Evolutionary conservation across 2,113 vertebrate species (phyloP).

Genomic region (Scomber japonicus): DNA sequence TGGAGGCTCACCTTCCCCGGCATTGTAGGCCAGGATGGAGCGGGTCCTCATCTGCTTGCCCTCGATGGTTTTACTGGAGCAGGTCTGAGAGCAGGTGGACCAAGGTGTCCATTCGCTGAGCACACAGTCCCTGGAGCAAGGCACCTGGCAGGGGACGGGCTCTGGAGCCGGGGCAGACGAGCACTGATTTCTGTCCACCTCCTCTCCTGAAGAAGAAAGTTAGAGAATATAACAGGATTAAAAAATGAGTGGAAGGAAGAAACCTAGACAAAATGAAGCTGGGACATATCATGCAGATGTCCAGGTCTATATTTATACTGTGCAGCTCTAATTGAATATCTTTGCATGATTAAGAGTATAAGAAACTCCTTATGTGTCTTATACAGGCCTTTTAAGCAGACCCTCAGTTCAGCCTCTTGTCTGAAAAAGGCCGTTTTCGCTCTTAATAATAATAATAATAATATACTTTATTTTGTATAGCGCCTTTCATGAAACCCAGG

Average conservation of each 20-base stretch:
- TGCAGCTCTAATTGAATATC: no score
- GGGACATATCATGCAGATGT: no score
- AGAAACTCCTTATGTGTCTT: no score
- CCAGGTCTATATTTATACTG: no score
- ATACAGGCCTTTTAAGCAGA: no score
- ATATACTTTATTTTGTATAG: no score
- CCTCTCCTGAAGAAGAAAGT: slow-evolving; percentile 85
- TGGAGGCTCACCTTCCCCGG: slow-evolving; percentile 91
- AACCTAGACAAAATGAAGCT: not conserved
- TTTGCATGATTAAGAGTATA: no score
- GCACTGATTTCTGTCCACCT: slow-evolving; percentile 89
- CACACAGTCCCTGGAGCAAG: slow-evolving; percentile 95
- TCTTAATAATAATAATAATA: no score
- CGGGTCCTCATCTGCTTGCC: slow-evolving; percentile 93
- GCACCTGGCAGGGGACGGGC: slow-evolving; percentile 89
- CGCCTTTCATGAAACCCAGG: no score
- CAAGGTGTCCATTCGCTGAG: slow-evolving; percentile 93
- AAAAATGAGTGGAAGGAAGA: not conserved
- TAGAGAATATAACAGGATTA: slow-evolving; percentile 9
- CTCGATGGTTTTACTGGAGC: slow-evolving; percentile 96
- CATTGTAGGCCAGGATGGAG: slow-evolving; percentile 92
- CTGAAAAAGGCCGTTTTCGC: no score
- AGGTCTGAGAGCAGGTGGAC: slow-evolving; percentile 98
- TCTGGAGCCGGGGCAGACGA: slow-evolving; percentile 87
- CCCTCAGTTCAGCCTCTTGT: no score